Conservation (phyloP, 2,888 invertebrate genomes). For the Bellardia bayeri region DNA sequence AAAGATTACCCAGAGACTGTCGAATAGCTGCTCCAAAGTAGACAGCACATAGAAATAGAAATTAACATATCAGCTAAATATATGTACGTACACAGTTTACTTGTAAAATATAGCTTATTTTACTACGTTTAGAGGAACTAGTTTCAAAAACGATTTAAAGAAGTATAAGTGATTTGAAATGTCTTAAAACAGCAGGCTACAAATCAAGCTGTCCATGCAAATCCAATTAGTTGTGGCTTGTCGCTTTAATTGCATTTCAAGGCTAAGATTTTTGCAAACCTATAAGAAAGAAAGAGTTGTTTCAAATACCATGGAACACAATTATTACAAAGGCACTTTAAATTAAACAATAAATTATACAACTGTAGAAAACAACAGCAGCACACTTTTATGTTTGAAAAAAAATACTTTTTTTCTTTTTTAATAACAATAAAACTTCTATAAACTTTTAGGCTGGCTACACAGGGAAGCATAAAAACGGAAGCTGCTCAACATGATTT, state of each 20-base stretch:
- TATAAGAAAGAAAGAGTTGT: background rate
- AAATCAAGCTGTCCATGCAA: no score
- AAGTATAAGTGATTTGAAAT: no score
- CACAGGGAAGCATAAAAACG: conserved; percentile 52
- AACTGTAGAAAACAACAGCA: conserved; percentile 11
- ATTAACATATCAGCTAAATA: no score
- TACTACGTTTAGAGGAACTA: no score
- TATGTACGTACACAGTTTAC: no score
- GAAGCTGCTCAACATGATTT: conserved; percentile 66
- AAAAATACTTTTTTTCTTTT: background rate
- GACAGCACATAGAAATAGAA: no score
- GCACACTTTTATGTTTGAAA: conserved; percentile 46
- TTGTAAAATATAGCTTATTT: no score
- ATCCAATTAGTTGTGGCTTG: background rate
- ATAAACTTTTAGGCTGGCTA: conserved; percentile 22
- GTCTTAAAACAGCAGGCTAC: no score
- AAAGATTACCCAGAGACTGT: no score
- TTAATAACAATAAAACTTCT: conserved; percentile 30
- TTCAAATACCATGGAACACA: background rate
- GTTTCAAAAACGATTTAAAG: no score
- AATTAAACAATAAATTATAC: conserved; percentile 16
- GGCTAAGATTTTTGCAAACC: background rate
- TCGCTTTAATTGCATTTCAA: background rate
- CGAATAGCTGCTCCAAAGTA: no score
- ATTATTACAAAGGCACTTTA: conserved; percentile 7